These are phyloP conservation scores for Papilio dardanus DNA, from an alignment of 1,140 invertebrate species.

Conservation along the genomic window DNA sequence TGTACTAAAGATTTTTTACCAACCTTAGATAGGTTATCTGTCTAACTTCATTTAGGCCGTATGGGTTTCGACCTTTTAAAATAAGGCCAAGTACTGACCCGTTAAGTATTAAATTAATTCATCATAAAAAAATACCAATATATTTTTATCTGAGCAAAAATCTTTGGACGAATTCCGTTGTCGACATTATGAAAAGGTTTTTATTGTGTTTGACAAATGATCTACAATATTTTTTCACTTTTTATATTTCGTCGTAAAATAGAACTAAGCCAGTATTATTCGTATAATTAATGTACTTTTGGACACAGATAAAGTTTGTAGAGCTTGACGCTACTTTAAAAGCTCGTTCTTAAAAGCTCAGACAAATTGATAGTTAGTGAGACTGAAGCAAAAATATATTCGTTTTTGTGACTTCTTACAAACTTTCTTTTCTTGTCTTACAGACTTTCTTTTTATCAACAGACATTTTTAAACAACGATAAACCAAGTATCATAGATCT, in stretches of 20 bases:
- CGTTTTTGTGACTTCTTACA: neutral
- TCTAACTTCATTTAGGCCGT: no score
- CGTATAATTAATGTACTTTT: conserved; percentile 1
- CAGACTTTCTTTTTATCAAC: neutral
- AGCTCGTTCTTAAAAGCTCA: neutral
- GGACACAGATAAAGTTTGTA: conserved; percentile 5
- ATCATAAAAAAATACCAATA: neutral
- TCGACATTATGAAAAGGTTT: conserved; percentile 13
- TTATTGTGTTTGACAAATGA: conserved; percentile 11
- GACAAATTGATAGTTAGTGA: conserved; percentile 1
- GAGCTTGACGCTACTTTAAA: neutral
- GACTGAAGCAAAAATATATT: neutral
- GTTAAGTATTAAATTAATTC: neutral
- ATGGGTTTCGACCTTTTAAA: neutral
- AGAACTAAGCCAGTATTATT: neutral
- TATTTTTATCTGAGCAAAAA: neutral
- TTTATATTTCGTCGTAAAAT: conserved; percentile 9
- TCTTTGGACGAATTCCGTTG: neutral
- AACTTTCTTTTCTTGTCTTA: no score
- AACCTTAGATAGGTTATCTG: neutral
- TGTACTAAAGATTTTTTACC: neutral
- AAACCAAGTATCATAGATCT: neutral
- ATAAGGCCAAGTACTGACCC: neutral
- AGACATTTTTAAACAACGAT: neutral
- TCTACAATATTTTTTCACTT: conserved; percentile 6